Evolutionary conservation across 2,888 invertebrate species (phyloP), one percentile per base, ranked within the genome.

Genomic region (Trisateles emortualis): DNA sequence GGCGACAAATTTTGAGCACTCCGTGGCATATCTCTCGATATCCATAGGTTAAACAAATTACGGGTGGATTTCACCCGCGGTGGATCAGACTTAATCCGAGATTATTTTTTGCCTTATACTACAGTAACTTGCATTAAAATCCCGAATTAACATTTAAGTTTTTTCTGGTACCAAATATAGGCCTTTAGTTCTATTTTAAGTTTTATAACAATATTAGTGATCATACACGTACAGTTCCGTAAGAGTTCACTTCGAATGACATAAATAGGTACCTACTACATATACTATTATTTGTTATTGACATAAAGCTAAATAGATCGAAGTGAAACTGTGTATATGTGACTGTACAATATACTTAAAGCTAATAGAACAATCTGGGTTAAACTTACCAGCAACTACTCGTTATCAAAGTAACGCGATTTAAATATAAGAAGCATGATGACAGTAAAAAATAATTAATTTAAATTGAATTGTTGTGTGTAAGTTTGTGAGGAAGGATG

Each of bases 291-390:
- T 17, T 41, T 5, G 4, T 0, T 17, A 38, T n/a, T n/a, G n/a
- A 11, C 11, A 29, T 16, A 26, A 26, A 26, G 26, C 9, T 26
- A 48, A 49, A 17, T 24, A 17, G 24, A 13, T 11, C 17, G 8
- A 30, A 55, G 14, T 48, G 22, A 33, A 47, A 40, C 42, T 22
- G 24, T 42, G 30, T 33, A 11, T 38, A 30, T 30, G 2, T 17
- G 24, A 62, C 43, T 52, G 43, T 59, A 51, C 41, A 51, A 48
- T 55, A 66, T 10, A 19, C 64, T 64, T 68, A 68, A 60, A 68
- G 45, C 55, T 68, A 67, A 17, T 0, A 33, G 26, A 52, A 55
- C 49, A 48, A 30, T 52, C n/a, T 14, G 26, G 13, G 1, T 9
- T 24, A 17, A 19, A 45, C 14, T 36, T 26, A 52, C 19, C 42